Evolutionary conservation across 2,113 vertebrate genomes (phyloP).

Genomic region (Trematocara stigmaticum): DNA sequence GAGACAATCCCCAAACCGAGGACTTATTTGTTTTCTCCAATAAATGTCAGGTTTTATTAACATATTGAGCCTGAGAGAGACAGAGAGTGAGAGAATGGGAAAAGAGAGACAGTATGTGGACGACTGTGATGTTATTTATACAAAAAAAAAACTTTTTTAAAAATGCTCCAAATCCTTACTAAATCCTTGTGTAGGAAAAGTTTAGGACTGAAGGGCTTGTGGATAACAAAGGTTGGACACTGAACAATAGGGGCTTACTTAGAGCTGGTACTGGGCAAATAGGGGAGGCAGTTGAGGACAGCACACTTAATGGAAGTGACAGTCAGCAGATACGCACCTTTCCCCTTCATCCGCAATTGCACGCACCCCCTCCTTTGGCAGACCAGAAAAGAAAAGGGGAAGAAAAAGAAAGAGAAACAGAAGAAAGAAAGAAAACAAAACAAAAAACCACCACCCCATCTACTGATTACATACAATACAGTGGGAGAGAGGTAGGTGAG

Average conservation of each 20-base stretch:
- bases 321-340: slow-evolving; percentile 61
- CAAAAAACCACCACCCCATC: not conserved
- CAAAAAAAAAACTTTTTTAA: not conserved
- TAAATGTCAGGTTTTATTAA: slow-evolving; percentile 55
- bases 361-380: not conserved
- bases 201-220: slow-evolving; percentile 11
- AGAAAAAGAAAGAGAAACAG: not conserved
- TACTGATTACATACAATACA: slow-evolving; percentile 57
- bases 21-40: slow-evolving; percentile 29
- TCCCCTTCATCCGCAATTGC: slow-evolving; percentile 10
- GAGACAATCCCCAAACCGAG: slow-evolving; percentile 8
- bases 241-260: slow-evolving; percentile 40
- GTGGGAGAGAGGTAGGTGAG: not conserved
- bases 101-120: not conserved
- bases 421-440: not conserved
- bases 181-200: slow-evolving; percentile 10
- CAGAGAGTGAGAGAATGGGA: not conserved
- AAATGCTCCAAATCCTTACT: not conserved
- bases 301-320: slow-evolving; percentile 61
- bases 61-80: slow-evolving; percentile 8
- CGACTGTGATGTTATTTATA: not conserved
- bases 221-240: slow-evolving; percentile 31
- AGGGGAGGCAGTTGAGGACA: slow-evolving; percentile 31
- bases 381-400: slow-evolving; percentile 19
- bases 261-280: slow-evolving; percentile 17